Percentiles rank a stretch among this genome's conserved stretches.
Conservation (phyloP, 2,888 invertebrate species). For the Vandiemenella viatica region DNA sequence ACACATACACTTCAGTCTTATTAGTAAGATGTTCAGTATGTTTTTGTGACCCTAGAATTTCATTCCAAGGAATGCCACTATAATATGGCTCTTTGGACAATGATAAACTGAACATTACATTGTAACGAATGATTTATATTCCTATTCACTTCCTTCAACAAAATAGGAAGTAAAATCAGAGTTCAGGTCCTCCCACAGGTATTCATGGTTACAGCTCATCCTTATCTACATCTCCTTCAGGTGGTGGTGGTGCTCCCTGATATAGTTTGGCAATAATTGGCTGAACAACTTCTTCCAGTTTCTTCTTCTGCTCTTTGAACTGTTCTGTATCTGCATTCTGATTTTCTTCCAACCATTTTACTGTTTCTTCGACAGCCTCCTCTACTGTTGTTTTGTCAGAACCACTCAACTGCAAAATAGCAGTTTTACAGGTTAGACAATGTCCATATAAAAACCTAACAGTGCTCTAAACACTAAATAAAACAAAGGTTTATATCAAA, state of each 20-base stretch:
- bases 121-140: too few relatives aligned
- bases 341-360: constrained; percentile 95
- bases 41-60: too few relatives aligned
- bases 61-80: too few relatives aligned
- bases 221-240: constrained; percentile 61
- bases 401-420: constrained; percentile 40
- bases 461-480: not conserved
- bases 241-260: constrained; percentile 67
- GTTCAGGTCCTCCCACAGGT: too few relatives aligned
- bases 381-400: constrained; percentile 91
- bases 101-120: too few relatives aligned
- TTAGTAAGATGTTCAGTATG: too few relatives aligned
- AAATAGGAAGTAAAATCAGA: too few relatives aligned
- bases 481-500: not conserved
- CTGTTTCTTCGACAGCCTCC: constrained; percentile 83
- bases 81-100: too few relatives aligned
- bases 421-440: not conserved
- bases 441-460: not conserved
- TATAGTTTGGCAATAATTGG: constrained; percentile 95
- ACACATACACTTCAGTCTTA: too few relatives aligned
- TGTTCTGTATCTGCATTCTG: constrained; percentile 83
- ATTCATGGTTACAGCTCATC: constrained; percentile 78
- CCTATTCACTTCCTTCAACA: too few relatives aligned
- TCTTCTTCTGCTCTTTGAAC: constrained; percentile 87
- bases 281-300: constrained; percentile 85